Evolutionary conservation across 2,797 vertebrate species (phyloP).

Genomic region (Poecilia wingei): DNA sequence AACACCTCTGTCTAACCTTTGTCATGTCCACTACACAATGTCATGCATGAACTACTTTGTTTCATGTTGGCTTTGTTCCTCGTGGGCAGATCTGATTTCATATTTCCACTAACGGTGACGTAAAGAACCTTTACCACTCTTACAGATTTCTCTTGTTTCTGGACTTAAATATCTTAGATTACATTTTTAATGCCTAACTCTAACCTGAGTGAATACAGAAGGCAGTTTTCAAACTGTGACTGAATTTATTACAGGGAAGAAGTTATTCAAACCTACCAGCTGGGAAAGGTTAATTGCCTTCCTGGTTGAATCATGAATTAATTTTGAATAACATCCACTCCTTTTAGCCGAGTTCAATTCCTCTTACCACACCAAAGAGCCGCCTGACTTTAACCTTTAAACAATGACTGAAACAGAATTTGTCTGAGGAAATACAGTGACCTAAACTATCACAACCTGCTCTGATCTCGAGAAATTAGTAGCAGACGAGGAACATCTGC

Average conservation of each 20-base stretch:
- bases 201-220: neutral
- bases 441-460: neutral
- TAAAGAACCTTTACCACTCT: neutral
- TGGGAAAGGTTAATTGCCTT: neutral
- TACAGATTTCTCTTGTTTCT: neutral
- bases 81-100: conserved; percentile 9
- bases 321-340: neutral
- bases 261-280: neutral
- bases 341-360: neutral
- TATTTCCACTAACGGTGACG: neutral
- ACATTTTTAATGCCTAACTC: neutral
- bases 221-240: neutral
- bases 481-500: neutral
- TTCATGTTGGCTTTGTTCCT: conserved; percentile 18
- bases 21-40: conserved; percentile 45
- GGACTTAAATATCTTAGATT: neutral
- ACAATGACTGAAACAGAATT: neutral
- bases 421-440: neutral
- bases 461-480: neutral
- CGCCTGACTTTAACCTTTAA: neutral
- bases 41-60: conserved; percentile 42
- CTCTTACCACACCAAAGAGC: neutral
- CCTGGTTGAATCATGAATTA: neutral
- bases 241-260: neutral
- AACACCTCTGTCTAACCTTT: conserved; percentile 30